Base-by-base conservation (phyloP, 2,888 invertebrate species). In the Brachylomia viminalis region DNA sequence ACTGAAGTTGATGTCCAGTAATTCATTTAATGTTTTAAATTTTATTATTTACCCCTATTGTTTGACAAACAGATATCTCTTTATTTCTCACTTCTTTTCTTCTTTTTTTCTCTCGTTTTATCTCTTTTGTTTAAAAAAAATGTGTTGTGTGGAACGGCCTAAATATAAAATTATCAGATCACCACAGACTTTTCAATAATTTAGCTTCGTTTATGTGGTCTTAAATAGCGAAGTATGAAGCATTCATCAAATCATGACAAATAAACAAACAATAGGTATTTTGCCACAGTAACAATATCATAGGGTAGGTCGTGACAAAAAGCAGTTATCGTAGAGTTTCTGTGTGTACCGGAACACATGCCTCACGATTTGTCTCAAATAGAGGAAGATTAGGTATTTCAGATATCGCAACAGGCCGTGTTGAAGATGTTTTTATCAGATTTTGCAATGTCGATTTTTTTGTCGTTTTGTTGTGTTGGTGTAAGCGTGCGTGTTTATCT, bases 321-420 rank as follows among this genome's bases (percentile, higher is more conserved):
- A 15, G 23, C 7, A 45, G 52, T 82, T 70, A 72, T 23, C 6
- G 15, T 66, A 61, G 13, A 49, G 42, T 54, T 33, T 61, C 54
- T 56, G 68, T 67, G 27, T 77, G 54, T 69, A 81, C 64, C 68
- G 68, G 65, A 72, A 81, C 68, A 82, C 49, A 54, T 45, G 56
- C 7, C 72, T 52, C 80, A 83, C 83, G 80, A 70, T 71, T 72
- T 61, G 59, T 59, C 49, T 72, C 56, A 47, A 72, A 66, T 49
- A 49, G 6, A 30, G 17, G 23, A 23, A 75, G 38, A 80, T 77
- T 72, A 67, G 17, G 15, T 49, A 30, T 77, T 33, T 75, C 2
- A 56, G n/a, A 58, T 77, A 64, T 54, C 20, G 56, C 71, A 76
- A 83, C 33, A 20, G 13, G 15, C 13, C 30, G 45, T 13, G 8